A percentile compares a stretch with the other conserved stretches of the same genome.
These are phyloP conservation scores for Meleagris gallopavo DNA, from an alignment of 2,113 vertebrate genomes.

Conservation along the genomic window DNA sequence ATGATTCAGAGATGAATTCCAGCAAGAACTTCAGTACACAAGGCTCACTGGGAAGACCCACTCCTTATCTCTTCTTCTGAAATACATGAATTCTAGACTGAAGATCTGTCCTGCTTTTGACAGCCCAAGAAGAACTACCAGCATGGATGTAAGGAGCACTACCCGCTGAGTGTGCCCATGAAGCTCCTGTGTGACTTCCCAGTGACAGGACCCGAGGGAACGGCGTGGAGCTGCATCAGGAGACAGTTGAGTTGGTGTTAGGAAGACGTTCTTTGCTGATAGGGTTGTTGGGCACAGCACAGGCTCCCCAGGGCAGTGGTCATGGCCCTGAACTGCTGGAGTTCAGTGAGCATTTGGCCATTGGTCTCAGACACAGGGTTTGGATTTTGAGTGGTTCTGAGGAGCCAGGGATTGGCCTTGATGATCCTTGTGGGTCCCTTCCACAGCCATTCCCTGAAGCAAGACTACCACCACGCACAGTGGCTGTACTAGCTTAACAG, in stretches of 20 bases:
- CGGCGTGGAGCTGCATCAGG: background rate
- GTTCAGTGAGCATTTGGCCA: no score
- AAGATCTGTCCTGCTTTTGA: background rate
- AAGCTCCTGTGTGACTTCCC: background rate
- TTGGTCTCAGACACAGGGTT: background rate
- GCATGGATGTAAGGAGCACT: background rate
- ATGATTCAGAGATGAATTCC: background rate
- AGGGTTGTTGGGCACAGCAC: background rate
- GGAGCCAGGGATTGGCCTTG: background rate
- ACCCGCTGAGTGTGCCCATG: rapidly evolving
- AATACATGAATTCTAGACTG: background rate
- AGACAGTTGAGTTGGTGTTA: background rate
- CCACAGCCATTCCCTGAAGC: rapidly evolving
- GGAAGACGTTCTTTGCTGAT: background rate
- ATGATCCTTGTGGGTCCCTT: background rate
- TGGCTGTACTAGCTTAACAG: background rate
- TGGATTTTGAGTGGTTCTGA: background rate
- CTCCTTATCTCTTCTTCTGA: background rate
- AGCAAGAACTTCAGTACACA: background rate
- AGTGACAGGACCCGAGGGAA: background rate
- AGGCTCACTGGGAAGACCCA: background rate
- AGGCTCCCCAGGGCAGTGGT: background rate
- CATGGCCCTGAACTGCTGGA: background rate
- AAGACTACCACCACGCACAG: background rate
- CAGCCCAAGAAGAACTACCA: background rate